Evolutionary conservation across 2,888 invertebrate species (phyloP).

Genomic region (Oxyteleia sp.): DNA sequence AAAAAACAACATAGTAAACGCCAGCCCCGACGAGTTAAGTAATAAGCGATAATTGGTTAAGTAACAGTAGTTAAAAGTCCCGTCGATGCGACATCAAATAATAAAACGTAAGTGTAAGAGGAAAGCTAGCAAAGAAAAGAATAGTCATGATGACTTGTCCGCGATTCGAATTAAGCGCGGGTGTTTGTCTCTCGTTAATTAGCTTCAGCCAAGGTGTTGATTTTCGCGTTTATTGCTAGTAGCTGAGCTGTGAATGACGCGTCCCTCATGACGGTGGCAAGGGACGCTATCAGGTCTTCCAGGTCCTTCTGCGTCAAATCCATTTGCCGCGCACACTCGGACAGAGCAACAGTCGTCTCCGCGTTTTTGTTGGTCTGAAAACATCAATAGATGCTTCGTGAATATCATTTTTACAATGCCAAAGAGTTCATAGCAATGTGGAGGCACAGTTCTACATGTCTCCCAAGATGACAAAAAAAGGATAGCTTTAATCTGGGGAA

Average conservation of each 20-base stretch:
- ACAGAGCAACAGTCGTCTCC: slow-evolving; percentile 88
- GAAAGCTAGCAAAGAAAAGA: slow-evolving; percentile 82
- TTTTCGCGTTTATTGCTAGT: slow-evolving; percentile 93
- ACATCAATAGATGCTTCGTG: too few relatives aligned
- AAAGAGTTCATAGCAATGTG: too few relatives aligned
- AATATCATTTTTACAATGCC: too few relatives aligned
- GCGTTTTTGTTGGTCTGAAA: slow-evolving; percentile 88
- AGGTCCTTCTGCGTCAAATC: slow-evolving; percentile 91
- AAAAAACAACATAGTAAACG: slow-evolving; percentile 3
- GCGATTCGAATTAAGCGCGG: slow-evolving; percentile 77
- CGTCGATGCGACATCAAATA: slow-evolving; percentile 70
- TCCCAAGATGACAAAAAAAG: too few relatives aligned
- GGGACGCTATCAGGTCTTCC: slow-evolving; percentile 89
- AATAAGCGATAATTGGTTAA: slow-evolving; percentile 6
- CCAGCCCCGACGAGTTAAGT: slow-evolving; percentile 36
- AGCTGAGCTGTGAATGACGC: slow-evolving; percentile 92
- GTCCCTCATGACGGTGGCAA: slow-evolving; percentile 91
- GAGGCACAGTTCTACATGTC: too few relatives aligned
- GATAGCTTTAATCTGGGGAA: too few relatives aligned
- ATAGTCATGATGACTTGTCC: slow-evolving; percentile 74
- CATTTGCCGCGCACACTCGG: slow-evolving; percentile 92
- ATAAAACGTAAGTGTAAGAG: slow-evolving; percentile 81
- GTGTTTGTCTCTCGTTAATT: slow-evolving; percentile 89
- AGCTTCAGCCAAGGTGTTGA: slow-evolving; percentile 92
- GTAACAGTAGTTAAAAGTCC: slow-evolving; percentile 15